Conservation (phyloP, 2,888 invertebrate species). For the Diaprepes abbreviatus region DNA sequence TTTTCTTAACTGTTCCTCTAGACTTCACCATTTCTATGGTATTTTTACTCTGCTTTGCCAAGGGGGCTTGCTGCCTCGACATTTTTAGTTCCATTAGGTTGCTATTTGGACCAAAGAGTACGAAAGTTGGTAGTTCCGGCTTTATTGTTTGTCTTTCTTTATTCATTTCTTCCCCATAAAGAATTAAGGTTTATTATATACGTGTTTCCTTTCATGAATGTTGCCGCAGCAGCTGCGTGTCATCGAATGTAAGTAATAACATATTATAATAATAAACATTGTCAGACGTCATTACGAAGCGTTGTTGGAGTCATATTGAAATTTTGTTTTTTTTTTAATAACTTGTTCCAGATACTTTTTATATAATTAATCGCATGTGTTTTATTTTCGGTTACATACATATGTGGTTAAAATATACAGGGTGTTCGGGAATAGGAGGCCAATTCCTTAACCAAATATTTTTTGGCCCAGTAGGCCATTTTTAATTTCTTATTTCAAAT, state of each 20-base stretch:
- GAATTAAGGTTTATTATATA: constrained; percentile 98
- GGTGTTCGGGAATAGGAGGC: too few species aligned
- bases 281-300: too few species aligned
- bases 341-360: too few species aligned
- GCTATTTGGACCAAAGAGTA: constrained; percentile 80
- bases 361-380: too few species aligned
- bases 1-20: constrained; percentile 67
- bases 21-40: constrained; percentile 97
- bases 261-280: neutral
- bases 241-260: constrained; percentile 83
- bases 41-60: constrained; percentile 97
- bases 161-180: constrained; percentile 97
- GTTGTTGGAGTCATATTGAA: too few species aligned
- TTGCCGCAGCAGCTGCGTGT: constrained; percentile 89
- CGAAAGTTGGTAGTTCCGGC: constrained; percentile 79
- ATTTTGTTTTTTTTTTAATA: too few species aligned
- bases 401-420: too few species aligned
- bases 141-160: constrained; percentile 86
- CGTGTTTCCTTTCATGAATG: constrained; percentile 93
- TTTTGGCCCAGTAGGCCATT: too few species aligned
- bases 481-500: too few species aligned
- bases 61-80: constrained; percentile 88
- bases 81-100: constrained; percentile 83
- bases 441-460: too few species aligned
- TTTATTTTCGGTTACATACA: too few species aligned